Evolutionary conservation across 2,888 invertebrate genomes (phyloP), one percentile per base, ranked within the genome.

Genomic region (Parnassius orleans): DNA sequence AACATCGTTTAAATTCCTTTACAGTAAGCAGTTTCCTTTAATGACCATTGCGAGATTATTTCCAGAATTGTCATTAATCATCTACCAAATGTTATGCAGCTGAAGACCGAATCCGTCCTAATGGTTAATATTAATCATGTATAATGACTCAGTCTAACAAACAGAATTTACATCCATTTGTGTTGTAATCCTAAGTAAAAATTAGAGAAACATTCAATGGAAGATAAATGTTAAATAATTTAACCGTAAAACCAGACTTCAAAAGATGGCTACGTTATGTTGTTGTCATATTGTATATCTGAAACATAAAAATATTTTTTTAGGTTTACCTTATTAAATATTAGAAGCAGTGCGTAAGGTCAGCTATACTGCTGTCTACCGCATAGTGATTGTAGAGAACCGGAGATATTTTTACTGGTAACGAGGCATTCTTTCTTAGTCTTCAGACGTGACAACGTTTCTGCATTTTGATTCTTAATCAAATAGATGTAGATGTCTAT

Each of bases 91-190:
- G 67, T 64, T 70, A 65, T 69, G 63, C 71, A 69, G 72, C 67
- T 64, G 65, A 73, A 66, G 71, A 72, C 53, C 44, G 58, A 58
- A 63, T 50, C 14, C 68, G 53, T 68, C 51, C 60, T 68, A 73
- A 75, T 75, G 76, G 63, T 63, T 58, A 61, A 64, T 66, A 74
- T 72, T 72, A 72, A 80, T 80, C 78, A 77, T 74, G 64, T 60
- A 33, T 69, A 74, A 76, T 78, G 77, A 79, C 62, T 79, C 79
- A 76, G 58, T 66, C 60, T n/a, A 24, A 44, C 51, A 52, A 53
- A 55, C 55, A 47, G 24, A 63, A 15, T 57, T 42, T 50, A 63
- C 51, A 54, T 50, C 11, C 10, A 46, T 51, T 46, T 43, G 58
- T 54, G 42, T 50, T 54, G 11, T 24, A 50, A 11, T 33, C 47